Base-by-base conservation (phyloP, 1,140 invertebrate genomes). In the Amyelois transitella region DNA sequence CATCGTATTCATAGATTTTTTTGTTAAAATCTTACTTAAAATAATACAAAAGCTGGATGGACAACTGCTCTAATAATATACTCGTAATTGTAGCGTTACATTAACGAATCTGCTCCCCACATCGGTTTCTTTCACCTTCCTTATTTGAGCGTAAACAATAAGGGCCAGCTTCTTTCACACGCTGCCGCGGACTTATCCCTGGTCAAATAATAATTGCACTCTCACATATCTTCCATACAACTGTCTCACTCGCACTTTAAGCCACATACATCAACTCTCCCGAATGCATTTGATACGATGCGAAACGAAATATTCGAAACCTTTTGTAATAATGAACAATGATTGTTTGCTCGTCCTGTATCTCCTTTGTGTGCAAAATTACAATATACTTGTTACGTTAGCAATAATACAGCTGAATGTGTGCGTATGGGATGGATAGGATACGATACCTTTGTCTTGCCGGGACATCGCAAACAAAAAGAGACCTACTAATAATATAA, bases 291-390 rank as follows among this genome's bases (percentile, higher is more conserved):
- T 85, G 82, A 88, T 86, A 75, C 75, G 75, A 80, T 78, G 77
- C 79, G 81, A 88, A 86, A 81, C 79, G 77, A 80, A 86, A 85
- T 81, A 85, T 85, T 81, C 76, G 70, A 85, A 81, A 85, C 73
- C 85, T 84, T 86, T 88, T 88, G 83, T 88, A 82, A 82, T 84
- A 88, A 88, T 88, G 80, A 85, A 85, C 80, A 86, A 85, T 86
- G 80, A 86, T 88, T 88, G 85, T 88, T 88, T 85, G 85, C 80
- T 73, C 81, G 80, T 80, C 70, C 81, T 81, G 71, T 84, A 78
- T 84, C 79, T 79, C 61, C 77, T 87, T 85, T 87, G 84, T 87
- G 81, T 81, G 81, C 81, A 63, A 87, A 87, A 87, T 87, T 87
- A 87, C 84, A 85, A 85, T 87, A 85, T 80, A 78, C 77, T 85